These are phyloP conservation scores for Ferrisia virgata DNA, from an alignment of 2,888 invertebrate genomes.

Conservation along the genomic window DNA sequence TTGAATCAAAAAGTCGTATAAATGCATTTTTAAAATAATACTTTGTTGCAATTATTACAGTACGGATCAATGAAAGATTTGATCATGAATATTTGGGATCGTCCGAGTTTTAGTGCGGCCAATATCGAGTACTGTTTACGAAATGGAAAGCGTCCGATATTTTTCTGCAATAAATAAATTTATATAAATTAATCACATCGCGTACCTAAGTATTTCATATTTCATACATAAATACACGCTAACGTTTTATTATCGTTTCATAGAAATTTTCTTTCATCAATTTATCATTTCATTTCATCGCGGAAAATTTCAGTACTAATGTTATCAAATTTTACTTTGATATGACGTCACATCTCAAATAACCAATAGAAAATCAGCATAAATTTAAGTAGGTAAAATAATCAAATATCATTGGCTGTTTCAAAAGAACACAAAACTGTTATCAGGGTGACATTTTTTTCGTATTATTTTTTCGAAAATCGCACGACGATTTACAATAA, in stretches of 20 bases:
- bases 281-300: background rate
- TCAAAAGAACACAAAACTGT: background rate
- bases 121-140: slow-evolving; percentile 41
- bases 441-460: too few relatives aligned
- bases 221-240: background rate
- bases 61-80: slow-evolving; percentile 4
- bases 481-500: background rate
- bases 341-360: background rate
- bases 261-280: background rate
- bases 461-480: background rate
- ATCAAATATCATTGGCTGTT: background rate
- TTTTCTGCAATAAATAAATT: slow-evolving; percentile 23
- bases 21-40: slow-evolving; percentile 41
- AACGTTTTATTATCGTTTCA: background rate
- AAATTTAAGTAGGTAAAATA: background rate
- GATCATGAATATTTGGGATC: slow-evolving; percentile 4
- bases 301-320: too few relatives aligned
- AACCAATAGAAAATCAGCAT: background rate
- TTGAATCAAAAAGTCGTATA: slow-evolving; percentile 37
- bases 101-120: slow-evolving; percentile 37
- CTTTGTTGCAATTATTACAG: slow-evolving; percentile 34
- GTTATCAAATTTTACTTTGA: background rate
- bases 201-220: background rate
- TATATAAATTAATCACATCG: background rate
- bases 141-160: slow-evolving; percentile 43